These are phyloP conservation scores for Allophyes oxyacanthae DNA, from an alignment of 2,888 invertebrate genomes.

Conservation along the genomic window DNA sequence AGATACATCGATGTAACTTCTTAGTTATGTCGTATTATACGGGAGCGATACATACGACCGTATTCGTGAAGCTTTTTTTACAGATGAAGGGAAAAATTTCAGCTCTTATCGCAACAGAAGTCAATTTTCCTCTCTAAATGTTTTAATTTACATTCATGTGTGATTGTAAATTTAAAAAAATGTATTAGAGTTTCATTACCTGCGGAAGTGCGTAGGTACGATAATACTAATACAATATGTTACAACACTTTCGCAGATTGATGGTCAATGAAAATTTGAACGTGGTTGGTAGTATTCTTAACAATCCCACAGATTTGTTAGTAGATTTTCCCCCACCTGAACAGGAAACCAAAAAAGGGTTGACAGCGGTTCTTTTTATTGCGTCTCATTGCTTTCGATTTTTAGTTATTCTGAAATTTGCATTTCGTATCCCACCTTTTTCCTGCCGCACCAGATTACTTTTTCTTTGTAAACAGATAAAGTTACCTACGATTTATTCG, in stretches of 20 bases:
- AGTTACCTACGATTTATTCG: slow-evolving; percentile 28
- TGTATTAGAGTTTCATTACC: too few species aligned
- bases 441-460: slow-evolving; percentile 45
- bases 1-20: too few species aligned
- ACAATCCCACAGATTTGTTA: slow-evolving; percentile 23
- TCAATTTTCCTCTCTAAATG: too few species aligned
- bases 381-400: slow-evolving; percentile 45
- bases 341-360: slow-evolving; percentile 48
- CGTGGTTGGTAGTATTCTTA: too few species aligned
- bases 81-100: not conserved
- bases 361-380: slow-evolving; percentile 59
- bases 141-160: too few species aligned
- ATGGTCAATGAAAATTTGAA: too few species aligned
- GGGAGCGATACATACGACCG: not conserved
- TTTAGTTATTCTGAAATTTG: slow-evolving; percentile 51
- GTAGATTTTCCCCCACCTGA: slow-evolving; percentile 15
- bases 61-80: not conserved
- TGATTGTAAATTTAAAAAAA: too few species aligned
- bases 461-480: slow-evolving; percentile 35
- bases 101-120: not conserved
- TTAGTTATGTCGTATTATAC: too few species aligned
- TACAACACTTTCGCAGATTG: too few species aligned
- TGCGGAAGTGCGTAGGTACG: too few species aligned
- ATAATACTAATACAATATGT: too few species aligned
- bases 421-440: slow-evolving; percentile 53